These are phyloP conservation scores for Gymnobelideus leadbeateri DNA, from an alignment of 2,113 vertebrate genomes.

Conservation along the genomic window DNA sequence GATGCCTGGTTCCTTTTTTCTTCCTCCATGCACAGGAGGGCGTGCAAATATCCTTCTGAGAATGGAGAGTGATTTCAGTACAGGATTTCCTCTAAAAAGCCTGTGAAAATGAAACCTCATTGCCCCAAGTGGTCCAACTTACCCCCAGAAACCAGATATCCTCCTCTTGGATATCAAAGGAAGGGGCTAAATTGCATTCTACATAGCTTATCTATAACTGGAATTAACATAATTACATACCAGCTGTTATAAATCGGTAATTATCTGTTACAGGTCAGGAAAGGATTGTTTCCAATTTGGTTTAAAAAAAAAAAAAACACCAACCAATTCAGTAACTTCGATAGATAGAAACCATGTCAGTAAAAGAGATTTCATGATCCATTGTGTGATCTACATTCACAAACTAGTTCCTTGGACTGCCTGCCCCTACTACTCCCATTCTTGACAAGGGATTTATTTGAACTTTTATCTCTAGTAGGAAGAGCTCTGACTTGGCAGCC, in stretches of 20 bases:
- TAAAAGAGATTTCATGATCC: background rate
- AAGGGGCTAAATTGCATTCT: slow-evolving; percentile 46
- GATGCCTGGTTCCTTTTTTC: slow-evolving; percentile 4
- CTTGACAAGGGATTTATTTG: background rate
- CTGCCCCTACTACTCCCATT: background rate
- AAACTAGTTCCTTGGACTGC: background rate
- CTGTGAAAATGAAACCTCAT: slow-evolving; percentile 43
- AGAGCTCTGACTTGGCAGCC: background rate
- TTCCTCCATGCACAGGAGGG: slow-evolving; percentile 8
- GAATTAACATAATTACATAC: slow-evolving; percentile 49
- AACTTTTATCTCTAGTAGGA: background rate
- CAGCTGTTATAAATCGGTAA: slow-evolving; percentile 38
- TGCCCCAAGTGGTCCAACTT: background rate
- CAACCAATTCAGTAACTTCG: slow-evolving; percentile 6
- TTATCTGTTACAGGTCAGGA: slow-evolving; percentile 51
- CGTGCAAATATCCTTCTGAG: background rate
- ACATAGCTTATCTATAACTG: slow-evolving; percentile 7
- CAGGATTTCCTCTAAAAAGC: slow-evolving; percentile 34
- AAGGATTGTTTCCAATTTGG: slow-evolving; percentile 29
- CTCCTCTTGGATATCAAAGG: slow-evolving; percentile 44
- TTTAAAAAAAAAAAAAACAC: background rate
- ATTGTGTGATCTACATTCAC: background rate
- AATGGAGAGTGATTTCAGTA: background rate
- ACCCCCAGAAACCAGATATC: slow-evolving; percentile 38
- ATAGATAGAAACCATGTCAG: slow-evolving; percentile 28